A percentile compares a stretch with the other conserved stretches of the same genome.
These are phyloP conservation scores for Galleria mellonella DNA, from an alignment of 1,140 invertebrate species.

Conservation along the genomic window DNA sequence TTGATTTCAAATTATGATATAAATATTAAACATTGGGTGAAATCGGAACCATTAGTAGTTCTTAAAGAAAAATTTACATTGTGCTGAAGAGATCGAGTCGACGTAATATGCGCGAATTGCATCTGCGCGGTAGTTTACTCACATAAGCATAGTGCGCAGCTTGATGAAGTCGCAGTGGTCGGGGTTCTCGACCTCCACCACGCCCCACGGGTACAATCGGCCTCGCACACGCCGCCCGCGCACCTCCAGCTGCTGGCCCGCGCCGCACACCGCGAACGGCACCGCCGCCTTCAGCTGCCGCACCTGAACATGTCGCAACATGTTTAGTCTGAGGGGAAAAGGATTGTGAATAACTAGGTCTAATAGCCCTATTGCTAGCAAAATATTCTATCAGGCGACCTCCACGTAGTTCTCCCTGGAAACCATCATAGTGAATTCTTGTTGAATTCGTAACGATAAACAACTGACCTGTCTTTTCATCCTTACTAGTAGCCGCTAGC, in stretches of 20 bases:
- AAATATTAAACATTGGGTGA: neutral
- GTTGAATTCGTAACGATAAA: too few species aligned
- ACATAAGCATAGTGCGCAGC: slow-evolving; percentile 97
- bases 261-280: slow-evolving; percentile 99
- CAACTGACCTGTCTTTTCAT: too few species aligned
- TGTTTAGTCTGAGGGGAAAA: neutral
- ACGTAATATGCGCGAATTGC: too few species aligned
- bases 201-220: slow-evolving; percentile 97
- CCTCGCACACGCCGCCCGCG: slow-evolving; percentile 92
- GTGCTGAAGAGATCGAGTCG: too few species aligned
- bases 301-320: slow-evolving; percentile 70
- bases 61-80: too few species aligned
- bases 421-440: too few species aligned
- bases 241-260: slow-evolving; percentile 90
- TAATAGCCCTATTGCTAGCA: too few species aligned
- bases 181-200: slow-evolving; percentile 99
- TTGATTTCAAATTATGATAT: neutral
- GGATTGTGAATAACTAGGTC: too few species aligned
- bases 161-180: slow-evolving; percentile 99
- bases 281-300: slow-evolving; percentile 93
- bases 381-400: too few species aligned
- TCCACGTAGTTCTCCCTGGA: too few species aligned
- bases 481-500: too few species aligned
- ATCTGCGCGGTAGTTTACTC: slow-evolving; percentile 19
- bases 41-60: too few species aligned